Percentiles rank a stretch among this genome's conserved stretches.
Conservation (phyloP, 2,888 invertebrate species). For the Melangyna quadrimaculata region DNA sequence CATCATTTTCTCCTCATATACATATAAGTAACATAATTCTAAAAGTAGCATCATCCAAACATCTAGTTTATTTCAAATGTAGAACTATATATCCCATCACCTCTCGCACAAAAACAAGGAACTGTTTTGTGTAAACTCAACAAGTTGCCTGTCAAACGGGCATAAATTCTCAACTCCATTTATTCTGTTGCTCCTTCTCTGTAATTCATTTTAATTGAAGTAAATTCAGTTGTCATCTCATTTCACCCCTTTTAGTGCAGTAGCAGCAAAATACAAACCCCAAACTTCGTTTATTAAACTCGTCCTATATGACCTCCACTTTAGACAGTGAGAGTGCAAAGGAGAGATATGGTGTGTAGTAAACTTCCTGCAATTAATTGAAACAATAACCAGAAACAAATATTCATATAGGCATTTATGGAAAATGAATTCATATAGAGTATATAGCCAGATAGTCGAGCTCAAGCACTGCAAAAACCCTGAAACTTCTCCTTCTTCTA, state of each 20-base stretch:
- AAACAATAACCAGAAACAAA: constrained; percentile 69
- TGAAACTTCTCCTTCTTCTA: constrained; percentile 49
- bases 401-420: constrained; percentile 59
- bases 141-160: constrained; percentile 66
- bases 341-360: constrained; percentile 37
- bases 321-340: constrained; percentile 18
- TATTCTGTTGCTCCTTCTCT: constrained; percentile 15
- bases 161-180: constrained; percentile 64
- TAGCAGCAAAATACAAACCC: constrained; percentile 10
- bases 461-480: not conserved
- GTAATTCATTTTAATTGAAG: constrained; percentile 71
- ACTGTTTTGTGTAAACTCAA: constrained; percentile 35
- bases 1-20: not conserved
- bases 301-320: not conserved
- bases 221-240: constrained; percentile 66
- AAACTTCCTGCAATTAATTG: constrained; percentile 70
- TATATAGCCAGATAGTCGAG: constrained; percentile 7
- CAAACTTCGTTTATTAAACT: constrained; percentile 4
- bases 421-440: not conserved
- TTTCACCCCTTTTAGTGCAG: constrained; percentile 57
- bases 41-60: not conserved
- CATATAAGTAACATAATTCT: not conserved
- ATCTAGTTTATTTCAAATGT: constrained; percentile 47
- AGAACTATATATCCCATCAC: constrained; percentile 19
- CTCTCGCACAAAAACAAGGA: constrained; percentile 42